Evolutionary conservation across 1,140 invertebrate species (phyloP).

Genomic region (Ooceraea biroi): DNA sequence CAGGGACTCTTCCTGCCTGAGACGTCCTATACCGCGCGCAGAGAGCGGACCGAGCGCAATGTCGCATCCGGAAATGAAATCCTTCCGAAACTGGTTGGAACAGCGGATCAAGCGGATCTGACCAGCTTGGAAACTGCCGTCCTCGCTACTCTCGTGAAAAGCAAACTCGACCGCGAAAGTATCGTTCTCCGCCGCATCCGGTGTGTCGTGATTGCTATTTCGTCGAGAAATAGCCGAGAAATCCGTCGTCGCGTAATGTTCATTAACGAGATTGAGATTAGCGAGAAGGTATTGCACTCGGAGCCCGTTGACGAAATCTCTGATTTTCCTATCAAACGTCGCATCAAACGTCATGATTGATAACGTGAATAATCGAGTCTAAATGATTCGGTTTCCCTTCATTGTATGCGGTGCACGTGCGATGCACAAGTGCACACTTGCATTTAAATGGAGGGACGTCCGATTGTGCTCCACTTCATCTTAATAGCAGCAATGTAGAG

Average conservation of each 20-base stretch:
- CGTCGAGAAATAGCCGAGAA: not conserved
- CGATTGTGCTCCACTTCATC: slow-evolving; percentile 43
- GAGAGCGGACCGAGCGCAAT: not conserved
- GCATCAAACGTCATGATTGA: not conserved
- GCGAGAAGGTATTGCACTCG: not conserved
- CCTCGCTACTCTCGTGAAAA: slow-evolving; percentile 7
- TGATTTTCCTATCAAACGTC: not conserved
- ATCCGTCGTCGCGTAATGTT: slow-evolving; percentile 9
- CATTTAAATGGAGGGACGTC: slow-evolving; percentile 10
- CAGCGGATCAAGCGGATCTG: slow-evolving; percentile 41
- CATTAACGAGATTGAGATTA: slow-evolving; percentile 28
- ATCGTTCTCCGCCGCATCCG: slow-evolving; percentile 44
- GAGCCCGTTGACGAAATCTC: not conserved
- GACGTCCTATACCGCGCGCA: slow-evolving; percentile 8
- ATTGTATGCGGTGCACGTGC: not conserved
- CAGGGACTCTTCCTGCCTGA: slow-evolving; percentile 14
- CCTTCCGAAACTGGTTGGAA: slow-evolving; percentile 42
- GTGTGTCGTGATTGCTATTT: slow-evolving; percentile 13
- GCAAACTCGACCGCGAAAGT: slow-evolving; percentile 37
- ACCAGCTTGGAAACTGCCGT: not conserved
- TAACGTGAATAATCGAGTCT: slow-evolving; percentile 7
- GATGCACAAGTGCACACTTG: not conserved
- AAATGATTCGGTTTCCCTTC: slow-evolving; percentile 22
- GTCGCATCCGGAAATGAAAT: slow-evolving; percentile 55
- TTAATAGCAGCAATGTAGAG: slow-evolving; percentile 29